phyloP scores from a whole-genome alignment of 2,797 vertebrate species.

The Helicolenus hilgendorfi region DNA sequence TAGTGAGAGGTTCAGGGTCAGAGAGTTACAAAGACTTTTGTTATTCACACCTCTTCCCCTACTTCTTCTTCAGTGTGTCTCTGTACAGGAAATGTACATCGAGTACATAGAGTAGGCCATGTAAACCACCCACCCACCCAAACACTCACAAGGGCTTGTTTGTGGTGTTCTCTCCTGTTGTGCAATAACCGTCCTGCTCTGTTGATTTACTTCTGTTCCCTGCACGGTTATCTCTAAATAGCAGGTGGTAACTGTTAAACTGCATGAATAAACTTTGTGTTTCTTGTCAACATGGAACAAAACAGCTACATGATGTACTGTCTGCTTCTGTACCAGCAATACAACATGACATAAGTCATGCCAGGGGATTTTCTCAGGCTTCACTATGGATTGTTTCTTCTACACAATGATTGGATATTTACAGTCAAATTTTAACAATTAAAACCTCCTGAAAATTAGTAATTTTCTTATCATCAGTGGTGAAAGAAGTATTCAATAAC shows the following conservation, averaged over 20 bases:
- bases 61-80: slow-evolving; percentile 19
- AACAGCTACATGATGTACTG: background rate
- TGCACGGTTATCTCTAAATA: slow-evolving; percentile 27
- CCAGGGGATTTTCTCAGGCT: background rate
- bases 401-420: background rate
- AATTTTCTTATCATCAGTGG: too few species aligned
- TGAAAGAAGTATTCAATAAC: background rate
- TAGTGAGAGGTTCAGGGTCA: background rate
- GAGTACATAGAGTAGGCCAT: slow-evolving; percentile 8
- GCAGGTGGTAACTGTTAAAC: slow-evolving; percentile 2
- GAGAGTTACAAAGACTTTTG: slow-evolving; percentile 19
- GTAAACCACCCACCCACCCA: slow-evolving; percentile 41
- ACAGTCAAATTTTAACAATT: background rate
- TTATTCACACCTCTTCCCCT: slow-evolving; percentile 16
- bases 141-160: slow-evolving; percentile 39
- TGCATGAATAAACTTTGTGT: background rate
- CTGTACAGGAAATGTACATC: slow-evolving; percentile 39
- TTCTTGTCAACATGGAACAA: slow-evolving; percentile 8
- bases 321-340: background rate
- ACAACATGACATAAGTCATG: background rate
- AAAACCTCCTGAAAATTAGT: background rate
- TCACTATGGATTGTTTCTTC: background rate
- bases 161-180: slow-evolving; percentile 53
- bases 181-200: slow-evolving; percentile 52
- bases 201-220: slow-evolving; percentile 46